Conservation (phyloP, 2,113 vertebrate genomes). For the Psephotus haematonotus region DNA sequence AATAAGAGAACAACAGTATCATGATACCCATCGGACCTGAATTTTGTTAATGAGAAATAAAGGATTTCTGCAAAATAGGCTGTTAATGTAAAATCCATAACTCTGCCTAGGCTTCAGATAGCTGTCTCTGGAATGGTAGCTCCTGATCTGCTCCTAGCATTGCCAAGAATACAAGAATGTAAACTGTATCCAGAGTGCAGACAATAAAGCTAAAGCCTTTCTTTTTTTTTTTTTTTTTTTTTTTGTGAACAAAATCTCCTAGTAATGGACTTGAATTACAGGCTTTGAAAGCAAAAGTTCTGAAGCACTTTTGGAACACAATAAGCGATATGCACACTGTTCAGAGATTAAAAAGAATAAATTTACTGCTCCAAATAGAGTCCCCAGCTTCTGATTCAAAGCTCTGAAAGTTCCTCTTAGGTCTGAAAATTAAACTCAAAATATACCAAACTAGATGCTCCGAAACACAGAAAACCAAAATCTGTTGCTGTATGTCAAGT, state of each 20-base stretch:
- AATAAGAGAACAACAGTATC: constrained; percentile 11
- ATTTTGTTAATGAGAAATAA: constrained; percentile 65
- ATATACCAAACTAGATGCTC: background rate
- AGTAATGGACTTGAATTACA: background rate
- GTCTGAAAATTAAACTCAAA: background rate
- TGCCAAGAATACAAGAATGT: background rate
- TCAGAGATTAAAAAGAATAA: background rate
- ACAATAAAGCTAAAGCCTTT: background rate
- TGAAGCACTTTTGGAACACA: background rate
- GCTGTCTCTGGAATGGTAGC: constrained; percentile 7
- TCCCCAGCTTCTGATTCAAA: background rate
- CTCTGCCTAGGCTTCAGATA: constrained; percentile 7
- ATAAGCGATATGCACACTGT: rapidly evolving
- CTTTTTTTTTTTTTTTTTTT: background rate
- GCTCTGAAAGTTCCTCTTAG: background rate
- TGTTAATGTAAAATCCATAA: constrained; percentile 67
- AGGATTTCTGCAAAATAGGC: constrained; percentile 43
- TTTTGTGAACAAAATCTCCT: background rate
- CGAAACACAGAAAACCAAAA: background rate
- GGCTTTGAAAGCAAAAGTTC: background rate
- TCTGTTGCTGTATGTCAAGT: background rate
- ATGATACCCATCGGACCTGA: background rate
- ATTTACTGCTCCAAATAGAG: background rate
- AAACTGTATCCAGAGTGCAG: background rate
- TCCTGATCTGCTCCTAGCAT: background rate